phyloP scores from a whole-genome alignment of 2,888 invertebrate species.

The Abrostola tripartita region DNA sequence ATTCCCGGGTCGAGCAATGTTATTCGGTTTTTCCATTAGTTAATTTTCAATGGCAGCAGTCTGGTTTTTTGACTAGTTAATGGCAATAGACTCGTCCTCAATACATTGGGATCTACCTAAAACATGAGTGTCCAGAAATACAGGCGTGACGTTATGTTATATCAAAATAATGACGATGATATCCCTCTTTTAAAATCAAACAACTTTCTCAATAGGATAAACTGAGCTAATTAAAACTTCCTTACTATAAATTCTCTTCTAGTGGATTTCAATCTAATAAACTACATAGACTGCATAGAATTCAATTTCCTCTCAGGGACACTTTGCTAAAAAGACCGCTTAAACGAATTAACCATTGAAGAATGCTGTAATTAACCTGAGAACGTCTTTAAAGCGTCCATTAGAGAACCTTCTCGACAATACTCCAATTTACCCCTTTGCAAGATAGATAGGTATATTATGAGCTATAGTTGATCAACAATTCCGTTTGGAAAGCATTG shows the following conservation, averaged over 20 bases:
- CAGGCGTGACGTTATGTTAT: too few relatives aligned
- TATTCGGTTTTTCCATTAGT: too few relatives aligned
- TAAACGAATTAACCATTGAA: slow-evolving; percentile 50
- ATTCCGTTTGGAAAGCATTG: slow-evolving; percentile 37
- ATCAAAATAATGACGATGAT: too few relatives aligned
- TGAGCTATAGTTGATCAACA: slow-evolving; percentile 37
- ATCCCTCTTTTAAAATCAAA: too few relatives aligned
- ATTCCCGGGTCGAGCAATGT: too few relatives aligned
- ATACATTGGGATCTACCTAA: too few relatives aligned
- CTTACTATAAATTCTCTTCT: neutral
- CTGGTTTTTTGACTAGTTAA: too few relatives aligned
- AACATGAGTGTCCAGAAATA: too few relatives aligned
- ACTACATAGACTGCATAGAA: slow-evolving; percentile 27
- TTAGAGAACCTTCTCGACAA: slow-evolving; percentile 21
- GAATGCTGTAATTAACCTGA: slow-evolving; percentile 43
- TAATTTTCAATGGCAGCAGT: too few relatives aligned
- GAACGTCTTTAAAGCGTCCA: slow-evolving; percentile 16
- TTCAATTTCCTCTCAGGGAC: slow-evolving; percentile 26
- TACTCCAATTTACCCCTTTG: slow-evolving; percentile 35
- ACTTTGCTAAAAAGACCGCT: slow-evolving; percentile 9
- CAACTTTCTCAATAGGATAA: too few relatives aligned
- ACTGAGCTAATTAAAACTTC: neutral
- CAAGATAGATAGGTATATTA: slow-evolving; percentile 21
- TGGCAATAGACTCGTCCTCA: too few relatives aligned
- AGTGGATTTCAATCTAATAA: slow-evolving; percentile 25